Conservation (phyloP, 2,797 vertebrate species). For the Mormyrus proboscirostris region DNA sequence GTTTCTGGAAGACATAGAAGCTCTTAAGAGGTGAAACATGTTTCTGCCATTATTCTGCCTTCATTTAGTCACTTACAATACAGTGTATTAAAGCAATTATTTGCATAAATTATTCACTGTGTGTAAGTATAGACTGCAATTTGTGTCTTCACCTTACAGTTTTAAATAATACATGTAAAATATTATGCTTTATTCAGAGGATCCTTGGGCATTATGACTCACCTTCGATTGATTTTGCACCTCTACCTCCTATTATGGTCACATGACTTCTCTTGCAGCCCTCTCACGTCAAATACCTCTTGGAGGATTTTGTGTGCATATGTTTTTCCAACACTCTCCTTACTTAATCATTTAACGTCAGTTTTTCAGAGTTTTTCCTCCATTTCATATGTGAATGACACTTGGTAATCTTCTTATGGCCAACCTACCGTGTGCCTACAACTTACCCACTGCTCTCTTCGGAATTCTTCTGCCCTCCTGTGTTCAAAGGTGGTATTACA, state of each 20-base stretch:
- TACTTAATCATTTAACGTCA: background rate
- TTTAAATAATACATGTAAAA: constrained; percentile 8
- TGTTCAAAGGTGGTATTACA: background rate
- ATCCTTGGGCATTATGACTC: background rate
- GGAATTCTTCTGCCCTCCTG: background rate
- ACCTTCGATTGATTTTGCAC: background rate
- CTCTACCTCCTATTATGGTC: background rate
- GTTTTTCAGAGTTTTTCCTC: background rate
- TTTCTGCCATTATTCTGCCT: background rate
- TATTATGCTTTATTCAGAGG: background rate
- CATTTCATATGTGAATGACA: background rate
- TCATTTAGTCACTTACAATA: background rate
- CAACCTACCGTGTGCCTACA: background rate
- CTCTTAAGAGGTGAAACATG: background rate
- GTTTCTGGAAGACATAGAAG: background rate
- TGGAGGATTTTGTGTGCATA: background rate
- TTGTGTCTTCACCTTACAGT: background rate
- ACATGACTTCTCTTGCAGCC: background rate
- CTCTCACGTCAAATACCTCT: background rate
- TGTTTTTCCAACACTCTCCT: background rate
- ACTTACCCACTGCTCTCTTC: background rate
- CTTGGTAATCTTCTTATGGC: background rate
- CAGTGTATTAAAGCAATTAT: background rate
- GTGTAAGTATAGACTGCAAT: constrained; percentile 18
- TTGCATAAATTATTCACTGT: background rate